Percentiles rank a stretch among this genome's conserved stretches.
phyloP scores from a whole-genome alignment of 2,797 vertebrate genomes.

The Gambusia yucatana region DNA sequence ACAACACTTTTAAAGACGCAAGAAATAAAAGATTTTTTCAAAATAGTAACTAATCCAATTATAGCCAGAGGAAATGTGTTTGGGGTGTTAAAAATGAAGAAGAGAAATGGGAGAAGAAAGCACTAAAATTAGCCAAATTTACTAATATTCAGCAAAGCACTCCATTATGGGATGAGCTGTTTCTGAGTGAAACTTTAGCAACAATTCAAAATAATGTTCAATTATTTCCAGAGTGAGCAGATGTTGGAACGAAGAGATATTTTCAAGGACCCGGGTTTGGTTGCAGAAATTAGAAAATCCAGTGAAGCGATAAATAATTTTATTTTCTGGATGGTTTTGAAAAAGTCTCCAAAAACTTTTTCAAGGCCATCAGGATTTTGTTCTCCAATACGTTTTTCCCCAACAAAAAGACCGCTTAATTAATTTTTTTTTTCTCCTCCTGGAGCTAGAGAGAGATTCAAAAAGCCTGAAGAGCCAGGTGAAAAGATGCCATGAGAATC shows the following conservation, averaged over 20 bases:
- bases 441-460: neutral
- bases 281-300: neutral
- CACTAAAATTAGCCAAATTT: conserved; percentile 6
- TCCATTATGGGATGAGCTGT: neutral
- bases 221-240: conserved; percentile 8
- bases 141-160: conserved; percentile 37
- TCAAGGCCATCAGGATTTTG: neutral
- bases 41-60: conserved; percentile 57
- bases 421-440: neutral
- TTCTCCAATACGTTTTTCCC: neutral
- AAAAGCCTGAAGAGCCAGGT: neutral
- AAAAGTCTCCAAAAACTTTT: neutral
- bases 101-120: conserved; percentile 34
- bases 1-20: conserved; percentile 40
- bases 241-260: neutral
- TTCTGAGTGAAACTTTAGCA: neutral
- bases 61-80: conserved; percentile 25
- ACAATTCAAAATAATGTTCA: conserved; percentile 6
- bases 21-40: conserved; percentile 38
- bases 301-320: neutral
- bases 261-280: conserved; percentile 6
- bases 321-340: neutral
- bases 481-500: neutral
- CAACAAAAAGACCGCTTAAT: neutral
- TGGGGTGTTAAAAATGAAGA: conserved; percentile 22